Conservation (phyloP, 2,888 invertebrate genomes). For the Brenthis ino region DNA sequence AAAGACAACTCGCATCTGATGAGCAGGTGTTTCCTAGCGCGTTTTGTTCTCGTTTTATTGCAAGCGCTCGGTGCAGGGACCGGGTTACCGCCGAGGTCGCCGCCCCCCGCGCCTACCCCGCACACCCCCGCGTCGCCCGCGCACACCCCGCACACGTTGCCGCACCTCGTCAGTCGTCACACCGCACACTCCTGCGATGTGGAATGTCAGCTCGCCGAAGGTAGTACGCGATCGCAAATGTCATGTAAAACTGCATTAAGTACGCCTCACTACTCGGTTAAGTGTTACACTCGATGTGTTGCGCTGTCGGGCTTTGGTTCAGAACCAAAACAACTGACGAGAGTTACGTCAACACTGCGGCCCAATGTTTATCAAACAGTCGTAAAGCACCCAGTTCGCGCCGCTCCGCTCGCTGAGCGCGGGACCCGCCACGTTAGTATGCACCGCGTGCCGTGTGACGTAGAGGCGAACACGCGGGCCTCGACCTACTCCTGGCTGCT, state of each 20-base stretch:
- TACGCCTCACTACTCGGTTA: not conserved
- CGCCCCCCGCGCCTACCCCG: not conserved
- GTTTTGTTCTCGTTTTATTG: constrained; percentile 20
- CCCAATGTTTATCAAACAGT: constrained; percentile 4
- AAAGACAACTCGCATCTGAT: not conserved
- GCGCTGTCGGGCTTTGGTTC: not conserved
- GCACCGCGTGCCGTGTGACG: constrained; percentile 6
- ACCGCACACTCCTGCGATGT: constrained; percentile 6
- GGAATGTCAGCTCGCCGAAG: constrained; percentile 23
- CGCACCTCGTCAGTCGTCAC: too few species aligned
- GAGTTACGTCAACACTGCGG: not conserved
- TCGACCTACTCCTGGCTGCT: constrained; percentile 6
- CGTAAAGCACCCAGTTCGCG: not conserved
- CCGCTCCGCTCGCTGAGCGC: not conserved
- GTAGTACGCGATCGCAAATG: constrained; percentile 20
- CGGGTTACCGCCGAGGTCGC: constrained; percentile 23
- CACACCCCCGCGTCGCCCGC: constrained; percentile 4
- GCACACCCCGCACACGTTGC: not conserved
- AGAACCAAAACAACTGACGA: not conserved
- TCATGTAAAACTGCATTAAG: constrained; percentile 12
- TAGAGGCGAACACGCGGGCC: not conserved
- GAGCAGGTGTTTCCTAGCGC: constrained; percentile 23
- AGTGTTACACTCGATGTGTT: not conserved
- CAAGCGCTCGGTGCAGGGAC: constrained; percentile 22
- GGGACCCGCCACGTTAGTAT: constrained; percentile 18